Percentiles rank a stretch among this genome's conserved stretches.
Conservation (phyloP, 1,140 invertebrate genomes). For the Pseudoatta argentina region DNA sequence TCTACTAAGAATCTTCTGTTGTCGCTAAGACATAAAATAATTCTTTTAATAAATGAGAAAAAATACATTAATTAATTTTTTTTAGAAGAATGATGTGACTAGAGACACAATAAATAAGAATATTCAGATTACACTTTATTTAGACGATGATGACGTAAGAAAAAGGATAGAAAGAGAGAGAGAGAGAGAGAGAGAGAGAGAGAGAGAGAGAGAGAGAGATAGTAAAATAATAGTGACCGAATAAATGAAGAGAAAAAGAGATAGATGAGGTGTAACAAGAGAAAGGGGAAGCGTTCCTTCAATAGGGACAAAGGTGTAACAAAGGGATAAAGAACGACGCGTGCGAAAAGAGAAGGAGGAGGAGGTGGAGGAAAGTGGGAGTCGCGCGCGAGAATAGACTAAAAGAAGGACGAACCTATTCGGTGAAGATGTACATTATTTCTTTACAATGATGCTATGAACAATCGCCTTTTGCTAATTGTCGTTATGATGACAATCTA, state of each 20-base stretch:
- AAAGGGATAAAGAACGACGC: conserved; percentile 56
- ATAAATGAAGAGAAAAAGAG: conserved; percentile 37
- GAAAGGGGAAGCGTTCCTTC: conserved; percentile 30
- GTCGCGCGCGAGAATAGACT: conserved; percentile 37
- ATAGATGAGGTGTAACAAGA: conserved; percentile 5
- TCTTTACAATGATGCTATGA: conserved; percentile 18
- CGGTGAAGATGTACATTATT: conserved; percentile 36
- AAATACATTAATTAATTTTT: neutral
- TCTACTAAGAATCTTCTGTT: conserved; percentile 3
- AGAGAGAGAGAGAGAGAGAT: neutral
- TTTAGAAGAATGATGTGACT: neutral
- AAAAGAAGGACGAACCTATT: conserved; percentile 32
- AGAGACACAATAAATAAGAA: neutral
- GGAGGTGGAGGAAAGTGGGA: neutral
- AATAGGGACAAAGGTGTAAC: conserved; percentile 38
- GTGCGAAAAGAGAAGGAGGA: conserved; percentile 10
- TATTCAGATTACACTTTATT: conserved; percentile 15
- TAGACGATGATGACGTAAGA: conserved; percentile 6
- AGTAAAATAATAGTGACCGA: conserved; percentile 25
- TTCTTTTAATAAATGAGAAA: neutral
- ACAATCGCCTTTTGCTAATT: conserved; percentile 11
- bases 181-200: neutral
- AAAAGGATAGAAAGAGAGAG: neutral
- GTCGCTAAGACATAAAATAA: neutral
- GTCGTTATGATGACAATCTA: conserved; percentile 27